Evolutionary conservation across 2,113 vertebrate species (phyloP).

Genomic region (Poeciliopsis retropinna): DNA sequence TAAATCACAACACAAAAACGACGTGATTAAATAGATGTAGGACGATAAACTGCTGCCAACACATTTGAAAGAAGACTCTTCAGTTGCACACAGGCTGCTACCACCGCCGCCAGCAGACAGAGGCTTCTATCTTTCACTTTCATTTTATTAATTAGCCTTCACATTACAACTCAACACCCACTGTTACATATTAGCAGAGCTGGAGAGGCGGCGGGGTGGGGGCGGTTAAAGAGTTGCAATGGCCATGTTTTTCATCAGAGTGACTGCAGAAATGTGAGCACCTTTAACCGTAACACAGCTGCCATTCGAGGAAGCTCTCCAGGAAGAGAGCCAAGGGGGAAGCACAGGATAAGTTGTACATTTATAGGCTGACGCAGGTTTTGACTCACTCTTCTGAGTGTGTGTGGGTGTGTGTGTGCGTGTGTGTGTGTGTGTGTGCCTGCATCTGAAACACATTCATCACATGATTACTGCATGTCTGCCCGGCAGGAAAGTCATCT

Average conservation of each 20-base stretch:
- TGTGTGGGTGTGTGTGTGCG: constrained; percentile 8
- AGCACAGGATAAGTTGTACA: constrained; percentile 30
- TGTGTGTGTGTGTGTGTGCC: constrained; percentile 9
- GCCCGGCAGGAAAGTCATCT: constrained; percentile 2
- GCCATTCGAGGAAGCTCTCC: constrained; percentile 66
- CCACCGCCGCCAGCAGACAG: constrained; percentile 22
- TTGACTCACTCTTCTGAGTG: constrained; percentile 35
- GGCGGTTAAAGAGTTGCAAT: not conserved
- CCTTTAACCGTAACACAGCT: constrained; percentile 57
- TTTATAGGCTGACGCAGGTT: constrained; percentile 36
- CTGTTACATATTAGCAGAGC: constrained; percentile 8
- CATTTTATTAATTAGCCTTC: not conserved
- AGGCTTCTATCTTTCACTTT: constrained; percentile 5
- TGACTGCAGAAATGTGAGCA: constrained; percentile 47
- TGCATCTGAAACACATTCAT: constrained; percentile 22
- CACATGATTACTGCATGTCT: constrained; percentile 24
- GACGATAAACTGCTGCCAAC: not conserved
- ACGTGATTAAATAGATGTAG: not conserved
- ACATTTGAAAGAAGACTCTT: constrained; percentile 4
- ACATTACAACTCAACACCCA: constrained; percentile 7
- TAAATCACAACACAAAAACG: not conserved
- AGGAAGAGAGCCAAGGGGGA: constrained; percentile 50
- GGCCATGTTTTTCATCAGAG: constrained; percentile 6
- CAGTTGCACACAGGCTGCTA: constrained; percentile 16
- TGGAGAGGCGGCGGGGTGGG: no score